Base-by-base conservation (phyloP, 2,888 invertebrate species). In the Pandemis corylana region DNA sequence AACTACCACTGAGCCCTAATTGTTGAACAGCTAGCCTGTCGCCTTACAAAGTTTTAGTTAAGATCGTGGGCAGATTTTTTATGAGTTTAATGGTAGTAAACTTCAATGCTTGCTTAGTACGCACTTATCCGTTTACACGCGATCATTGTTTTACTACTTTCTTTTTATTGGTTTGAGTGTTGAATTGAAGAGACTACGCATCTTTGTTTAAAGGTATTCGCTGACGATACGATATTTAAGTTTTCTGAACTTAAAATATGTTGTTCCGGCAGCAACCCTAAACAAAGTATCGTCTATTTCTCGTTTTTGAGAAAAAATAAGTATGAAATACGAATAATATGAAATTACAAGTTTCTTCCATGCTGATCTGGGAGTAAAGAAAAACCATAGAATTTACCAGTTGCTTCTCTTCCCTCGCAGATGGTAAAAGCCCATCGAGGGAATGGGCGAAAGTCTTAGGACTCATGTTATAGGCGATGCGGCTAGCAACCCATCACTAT, bases 1-100 rank as follows among this genome's bases (percentile, higher is more conserved):
- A 93, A 89, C 82, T 80, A 85, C 86, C 82, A 91, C 89, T 88
- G 89, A 89, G 87, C 81, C 83, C 87, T 90, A 90, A 91, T 91
- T 91, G 90, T 91, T 80, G 80, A 76, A 78, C 82, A 80, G 78
- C 80, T 82, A 83, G 82, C 74, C 82, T 79, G 81, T 81, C 81
- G 82, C 82, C 82, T 82, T 83, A 73, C 77, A 83, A 79, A 81
- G 80, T 84, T 83, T 77, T 82, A 85, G 87, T 83, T 81, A 72
- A 80, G 80, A 80, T 81, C 83, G 83, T 79, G 80, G 84, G 81
- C 81, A 78, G 81, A 82, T 81, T 85, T 85, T 90, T 91, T 90
- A 90, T 85, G 89, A 89, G 84, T 82, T 81, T 78, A 77, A 78
- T 84, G 84, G 81, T 82, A 86, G 82, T 89, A 88, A 90, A 90